These are phyloP conservation scores for Polydrusus tereticollis DNA, from an alignment of 2,888 invertebrate genomes.

Conservation along the genomic window DNA sequence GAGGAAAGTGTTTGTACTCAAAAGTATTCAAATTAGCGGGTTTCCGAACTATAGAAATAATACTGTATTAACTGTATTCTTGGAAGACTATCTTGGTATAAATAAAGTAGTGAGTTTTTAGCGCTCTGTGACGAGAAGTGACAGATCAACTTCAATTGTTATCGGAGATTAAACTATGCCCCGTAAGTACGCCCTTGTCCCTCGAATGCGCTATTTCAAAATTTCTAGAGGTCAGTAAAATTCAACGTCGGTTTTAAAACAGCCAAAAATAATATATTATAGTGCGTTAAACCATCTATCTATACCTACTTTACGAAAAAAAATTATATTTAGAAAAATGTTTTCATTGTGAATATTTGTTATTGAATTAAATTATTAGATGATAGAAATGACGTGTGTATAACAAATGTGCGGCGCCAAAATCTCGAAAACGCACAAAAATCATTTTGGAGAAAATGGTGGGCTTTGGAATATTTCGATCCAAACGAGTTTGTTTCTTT, in stretches of 20 bases:
- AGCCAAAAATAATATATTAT: not conserved
- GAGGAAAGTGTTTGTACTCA: no score
- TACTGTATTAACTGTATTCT: no score
- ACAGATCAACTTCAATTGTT: no score
- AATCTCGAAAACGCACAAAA: not conserved
- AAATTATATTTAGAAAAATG: not conserved
- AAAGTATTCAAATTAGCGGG: no score
- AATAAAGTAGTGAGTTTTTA: no score
- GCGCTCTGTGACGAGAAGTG: no score
- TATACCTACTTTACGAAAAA: not conserved
- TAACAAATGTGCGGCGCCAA: slow-evolving; percentile 1
- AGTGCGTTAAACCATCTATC: not conserved
- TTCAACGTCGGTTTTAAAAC: not conserved
- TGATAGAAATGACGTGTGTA: not conserved
- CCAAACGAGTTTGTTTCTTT: not conserved
- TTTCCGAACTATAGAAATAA: no score
- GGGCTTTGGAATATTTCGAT: not conserved
- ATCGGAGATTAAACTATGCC: no score
- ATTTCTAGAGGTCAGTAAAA: not conserved
- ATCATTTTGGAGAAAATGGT: not conserved
- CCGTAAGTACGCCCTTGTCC: no score
- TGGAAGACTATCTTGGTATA: no score
- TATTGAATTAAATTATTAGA: not conserved
- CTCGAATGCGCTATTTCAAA: no score
- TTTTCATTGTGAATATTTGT: not conserved